phyloP scores from a whole-genome alignment of 2,888 invertebrate species.

The Scaptomyza cyrtandrae region DNA sequence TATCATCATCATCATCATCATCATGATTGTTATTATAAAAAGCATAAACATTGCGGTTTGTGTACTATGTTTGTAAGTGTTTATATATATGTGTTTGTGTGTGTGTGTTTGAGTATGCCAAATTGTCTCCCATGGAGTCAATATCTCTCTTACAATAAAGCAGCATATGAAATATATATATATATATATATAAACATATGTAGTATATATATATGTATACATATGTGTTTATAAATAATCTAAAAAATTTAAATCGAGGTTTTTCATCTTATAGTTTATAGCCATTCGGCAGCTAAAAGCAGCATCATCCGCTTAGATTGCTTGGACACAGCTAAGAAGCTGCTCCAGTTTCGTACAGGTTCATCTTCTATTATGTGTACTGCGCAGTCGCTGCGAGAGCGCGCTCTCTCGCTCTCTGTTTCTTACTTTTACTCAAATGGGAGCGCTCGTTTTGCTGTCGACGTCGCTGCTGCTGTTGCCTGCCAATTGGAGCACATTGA shows the following conservation, averaged over 20 bases:
- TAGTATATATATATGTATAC: conserved; percentile 8
- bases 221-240: conserved; percentile 62
- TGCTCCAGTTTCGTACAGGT: conserved; percentile 67
- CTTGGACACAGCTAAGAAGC: conserved; percentile 37
- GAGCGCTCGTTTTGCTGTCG: conserved; percentile 48
- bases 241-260: conserved; percentile 66
- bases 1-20: conserved; percentile 49
- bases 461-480: conserved; percentile 49
- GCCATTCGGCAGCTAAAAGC: conserved; percentile 50
- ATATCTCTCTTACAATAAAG: conserved; percentile 71
- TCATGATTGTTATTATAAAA: too few species aligned
- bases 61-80: conserved; percentile 38
- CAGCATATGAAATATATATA: conserved; percentile 59
- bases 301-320: conserved; percentile 51
- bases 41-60: conserved; percentile 61
- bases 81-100: conserved; percentile 28
- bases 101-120: conserved; percentile 29
- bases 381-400: conserved; percentile 61
- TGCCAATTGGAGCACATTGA: conserved; percentile 58
- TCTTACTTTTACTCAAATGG: conserved; percentile 51
- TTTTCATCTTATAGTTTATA: conserved; percentile 60
- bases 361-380: conserved; percentile 4
- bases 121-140: conserved; percentile 77
- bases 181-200: conserved; percentile 6
- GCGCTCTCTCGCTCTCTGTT: background rate